Evolutionary conservation across 2,113 vertebrate species (phyloP).

Genomic region (Candoia aspera): DNA sequence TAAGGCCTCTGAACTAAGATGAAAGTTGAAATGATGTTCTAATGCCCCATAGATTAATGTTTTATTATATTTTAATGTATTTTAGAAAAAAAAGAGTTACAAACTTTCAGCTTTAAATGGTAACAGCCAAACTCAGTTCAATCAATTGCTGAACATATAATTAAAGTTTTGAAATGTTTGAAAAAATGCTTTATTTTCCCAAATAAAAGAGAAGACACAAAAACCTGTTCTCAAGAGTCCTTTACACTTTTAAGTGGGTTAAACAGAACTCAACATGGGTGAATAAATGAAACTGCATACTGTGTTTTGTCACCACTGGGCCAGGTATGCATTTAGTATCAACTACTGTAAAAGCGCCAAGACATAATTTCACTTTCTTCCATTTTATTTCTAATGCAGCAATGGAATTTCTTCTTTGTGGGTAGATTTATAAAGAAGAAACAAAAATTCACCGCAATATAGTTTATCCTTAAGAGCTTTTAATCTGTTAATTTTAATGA

Average conservation of each 20-base stretch:
- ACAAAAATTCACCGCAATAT: background rate
- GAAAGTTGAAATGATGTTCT: background rate
- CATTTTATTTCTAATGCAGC: background rate
- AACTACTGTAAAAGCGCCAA: background rate
- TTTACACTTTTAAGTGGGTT: background rate
- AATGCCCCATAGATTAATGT: background rate
- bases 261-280: background rate
- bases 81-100: background rate
- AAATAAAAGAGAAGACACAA: background rate
- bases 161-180: background rate
- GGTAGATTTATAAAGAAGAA: background rate
- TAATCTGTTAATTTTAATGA: too few relatives aligned
- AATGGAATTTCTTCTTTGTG: background rate
- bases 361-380: background rate
- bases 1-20: background rate
- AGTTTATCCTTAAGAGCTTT: background rate
- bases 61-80: background rate
- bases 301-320: background rate
- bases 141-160: background rate
- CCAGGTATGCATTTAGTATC: background rate
- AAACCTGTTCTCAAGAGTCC: background rate
- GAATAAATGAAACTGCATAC: background rate
- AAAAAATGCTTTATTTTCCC: background rate
- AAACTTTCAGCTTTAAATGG: background rate
- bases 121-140: background rate